Percentiles rank a stretch among this genome's conserved stretches.
phyloP scores from a whole-genome alignment of 1,140 invertebrate genomes.

The Solen grandis region DNA sequence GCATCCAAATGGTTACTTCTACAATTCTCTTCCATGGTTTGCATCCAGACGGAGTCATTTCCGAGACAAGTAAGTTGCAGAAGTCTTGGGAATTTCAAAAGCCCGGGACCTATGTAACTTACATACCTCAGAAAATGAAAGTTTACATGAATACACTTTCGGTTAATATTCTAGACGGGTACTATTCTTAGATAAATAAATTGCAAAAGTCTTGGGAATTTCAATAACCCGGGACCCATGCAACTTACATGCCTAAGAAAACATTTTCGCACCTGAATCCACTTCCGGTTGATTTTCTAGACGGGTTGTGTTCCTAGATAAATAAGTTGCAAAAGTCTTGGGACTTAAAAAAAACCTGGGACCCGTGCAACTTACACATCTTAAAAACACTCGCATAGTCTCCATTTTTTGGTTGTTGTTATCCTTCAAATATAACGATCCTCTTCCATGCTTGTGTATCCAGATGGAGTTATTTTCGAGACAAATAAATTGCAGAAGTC shows the following conservation, averaged over 20 bases:
- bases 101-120: conserved; percentile 33
- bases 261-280: background rate
- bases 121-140: too few species aligned
- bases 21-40: background rate
- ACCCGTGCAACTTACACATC: conserved; percentile 3
- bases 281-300: background rate
- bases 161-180: background rate
- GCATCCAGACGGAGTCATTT: background rate
- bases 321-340: background rate
- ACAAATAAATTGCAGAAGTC: conserved; percentile 7
- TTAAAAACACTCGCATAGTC: too few species aligned
- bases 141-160: background rate
- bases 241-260: background rate
- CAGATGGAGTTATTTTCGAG: background rate
- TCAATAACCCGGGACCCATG: conserved; percentile 4
- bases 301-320: background rate
- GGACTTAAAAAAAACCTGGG: background rate
- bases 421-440: too few species aligned
- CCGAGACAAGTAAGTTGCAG: background rate
- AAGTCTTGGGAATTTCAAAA: background rate
- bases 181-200: background rate
- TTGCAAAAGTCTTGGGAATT: conserved; percentile 3
- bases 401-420: too few species aligned
- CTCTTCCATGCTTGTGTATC: background rate
- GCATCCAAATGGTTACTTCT: background rate